phyloP scores from a whole-genome alignment of 2,797 vertebrate genomes.

The Coreius guichenoti region DNA sequence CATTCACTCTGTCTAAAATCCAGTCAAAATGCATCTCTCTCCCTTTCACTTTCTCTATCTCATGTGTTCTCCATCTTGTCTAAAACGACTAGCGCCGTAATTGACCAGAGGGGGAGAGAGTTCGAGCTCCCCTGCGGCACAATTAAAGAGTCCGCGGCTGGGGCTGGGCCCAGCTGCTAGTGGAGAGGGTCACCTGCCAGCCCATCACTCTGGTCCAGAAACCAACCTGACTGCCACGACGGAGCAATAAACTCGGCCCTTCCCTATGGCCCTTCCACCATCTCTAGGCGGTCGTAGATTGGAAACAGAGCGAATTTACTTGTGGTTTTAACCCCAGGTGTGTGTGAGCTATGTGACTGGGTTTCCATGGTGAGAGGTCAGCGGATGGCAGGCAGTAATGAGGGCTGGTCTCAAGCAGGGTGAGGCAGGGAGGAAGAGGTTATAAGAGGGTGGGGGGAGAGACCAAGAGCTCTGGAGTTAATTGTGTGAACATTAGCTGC shows the following conservation, averaged over 20 bases:
- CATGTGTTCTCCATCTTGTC: constrained; percentile 7
- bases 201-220: constrained; percentile 67
- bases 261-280: constrained; percentile 6
- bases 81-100: constrained; percentile 64
- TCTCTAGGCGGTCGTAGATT: neutral
- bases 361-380: constrained; percentile 43
- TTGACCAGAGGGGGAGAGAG: constrained; percentile 65
- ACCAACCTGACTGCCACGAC: constrained; percentile 40
- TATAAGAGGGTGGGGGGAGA: constrained; percentile 21
- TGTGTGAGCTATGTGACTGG: neutral
- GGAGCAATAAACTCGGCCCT: neutral
- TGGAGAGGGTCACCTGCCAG: constrained; percentile 68
- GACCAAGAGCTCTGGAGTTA: constrained; percentile 66
- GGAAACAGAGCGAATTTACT: neutral
- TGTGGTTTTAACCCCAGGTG: constrained; percentile 29
- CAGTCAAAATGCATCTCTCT: constrained; percentile 31
- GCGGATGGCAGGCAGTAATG: constrained; percentile 55
- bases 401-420: constrained; percentile 57
- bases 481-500: constrained; percentile 67
- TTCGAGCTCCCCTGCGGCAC: constrained; percentile 64
- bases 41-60: constrained; percentile 7
- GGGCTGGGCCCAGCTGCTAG: constrained; percentile 50
- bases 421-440: constrained; percentile 47
- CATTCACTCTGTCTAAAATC: constrained; percentile 20
- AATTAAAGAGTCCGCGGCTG: constrained; percentile 69